Evolutionary conservation across 2,888 invertebrate species (phyloP).

Genomic region (Pammene fasciana): DNA sequence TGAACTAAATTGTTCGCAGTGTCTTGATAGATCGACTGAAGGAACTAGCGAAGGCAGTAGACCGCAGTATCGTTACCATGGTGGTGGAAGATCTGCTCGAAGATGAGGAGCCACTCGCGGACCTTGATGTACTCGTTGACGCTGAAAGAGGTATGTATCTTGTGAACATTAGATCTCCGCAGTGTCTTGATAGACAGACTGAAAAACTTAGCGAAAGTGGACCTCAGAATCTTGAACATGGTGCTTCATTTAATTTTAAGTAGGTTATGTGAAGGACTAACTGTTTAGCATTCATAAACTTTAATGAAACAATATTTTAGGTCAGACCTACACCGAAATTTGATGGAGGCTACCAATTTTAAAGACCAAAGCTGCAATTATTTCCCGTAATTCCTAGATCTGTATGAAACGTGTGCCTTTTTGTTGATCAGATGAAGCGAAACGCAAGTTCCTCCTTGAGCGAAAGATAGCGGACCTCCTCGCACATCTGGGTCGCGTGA

Average conservation of each 20-base stretch:
- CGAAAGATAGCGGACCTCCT: constrained; percentile 93
- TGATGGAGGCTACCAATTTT: no score
- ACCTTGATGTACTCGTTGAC: constrained; percentile 96
- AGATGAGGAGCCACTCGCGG: constrained; percentile 86
- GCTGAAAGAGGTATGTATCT: constrained; percentile 85
- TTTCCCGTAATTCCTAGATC: neutral
- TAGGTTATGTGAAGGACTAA: no score
- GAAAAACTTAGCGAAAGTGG: no score
- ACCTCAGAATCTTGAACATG: no score
- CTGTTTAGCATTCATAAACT: no score
- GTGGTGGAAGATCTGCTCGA: constrained; percentile 99
- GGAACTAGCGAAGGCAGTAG: constrained; percentile 94
- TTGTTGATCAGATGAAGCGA: constrained; percentile 85
- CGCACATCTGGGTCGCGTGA: constrained; percentile 92
- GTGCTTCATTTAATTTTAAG: no score
- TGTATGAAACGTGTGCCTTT: no score
- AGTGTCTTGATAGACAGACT: no score
- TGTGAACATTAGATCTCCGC: no score
- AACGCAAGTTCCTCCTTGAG: constrained; percentile 93
- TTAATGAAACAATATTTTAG: no score
- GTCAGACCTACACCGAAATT: no score
- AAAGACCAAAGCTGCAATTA: no score
- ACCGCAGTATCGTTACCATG: constrained; percentile 94
- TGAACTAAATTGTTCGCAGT: constrained; percentile 47
- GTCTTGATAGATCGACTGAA: constrained; percentile 88